phyloP scores from a whole-genome alignment of 2,888 invertebrate genomes.

The Carcina quercana region DNA sequence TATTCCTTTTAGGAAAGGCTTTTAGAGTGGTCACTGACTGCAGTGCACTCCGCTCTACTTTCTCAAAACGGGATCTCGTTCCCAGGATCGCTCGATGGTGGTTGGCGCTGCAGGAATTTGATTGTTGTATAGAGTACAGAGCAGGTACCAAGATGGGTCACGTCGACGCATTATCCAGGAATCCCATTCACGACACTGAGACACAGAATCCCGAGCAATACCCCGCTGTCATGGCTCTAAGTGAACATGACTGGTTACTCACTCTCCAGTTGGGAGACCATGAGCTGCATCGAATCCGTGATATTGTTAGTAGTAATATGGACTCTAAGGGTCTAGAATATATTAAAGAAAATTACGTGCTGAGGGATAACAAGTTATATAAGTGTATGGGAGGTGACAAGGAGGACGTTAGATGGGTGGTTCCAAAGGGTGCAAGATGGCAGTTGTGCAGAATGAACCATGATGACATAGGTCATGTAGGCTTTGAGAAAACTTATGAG shows the following conservation, averaged over 20 bases:
- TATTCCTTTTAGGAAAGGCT: constrained; percentile 13
- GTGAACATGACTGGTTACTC: constrained; percentile 11
- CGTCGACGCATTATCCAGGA: constrained; percentile 26
- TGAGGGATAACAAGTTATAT: constrained; percentile 6
- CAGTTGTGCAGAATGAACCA: constrained; percentile 30
- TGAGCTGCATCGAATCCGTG: constrained; percentile 9
- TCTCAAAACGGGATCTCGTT: constrained; percentile 24
- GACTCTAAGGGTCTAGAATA: constrained; percentile 12
- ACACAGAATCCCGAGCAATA: background rate
- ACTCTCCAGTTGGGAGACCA: constrained; percentile 17
- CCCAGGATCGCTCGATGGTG: constrained; percentile 30
- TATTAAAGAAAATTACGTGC: constrained; percentile 12
- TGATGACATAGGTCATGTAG: constrained; percentile 40
- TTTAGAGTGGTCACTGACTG: constrained; percentile 28
- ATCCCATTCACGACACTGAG: constrained; percentile 2
- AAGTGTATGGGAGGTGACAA: constrained; percentile 5
- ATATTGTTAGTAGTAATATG: constrained; percentile 10
- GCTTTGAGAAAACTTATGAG: constrained; percentile 28
- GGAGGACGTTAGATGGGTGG: constrained; percentile 24
- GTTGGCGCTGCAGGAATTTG: constrained; percentile 23
- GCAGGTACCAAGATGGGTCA: constrained; percentile 20
- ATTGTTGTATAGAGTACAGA: constrained; percentile 15
- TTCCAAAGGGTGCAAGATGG: constrained; percentile 25
- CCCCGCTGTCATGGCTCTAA: background rate
- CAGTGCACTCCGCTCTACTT: constrained; percentile 21